These are phyloP conservation scores for Furcifer pardalis DNA, from an alignment of 2,797 vertebrate species.

Conservation along the genomic window DNA sequence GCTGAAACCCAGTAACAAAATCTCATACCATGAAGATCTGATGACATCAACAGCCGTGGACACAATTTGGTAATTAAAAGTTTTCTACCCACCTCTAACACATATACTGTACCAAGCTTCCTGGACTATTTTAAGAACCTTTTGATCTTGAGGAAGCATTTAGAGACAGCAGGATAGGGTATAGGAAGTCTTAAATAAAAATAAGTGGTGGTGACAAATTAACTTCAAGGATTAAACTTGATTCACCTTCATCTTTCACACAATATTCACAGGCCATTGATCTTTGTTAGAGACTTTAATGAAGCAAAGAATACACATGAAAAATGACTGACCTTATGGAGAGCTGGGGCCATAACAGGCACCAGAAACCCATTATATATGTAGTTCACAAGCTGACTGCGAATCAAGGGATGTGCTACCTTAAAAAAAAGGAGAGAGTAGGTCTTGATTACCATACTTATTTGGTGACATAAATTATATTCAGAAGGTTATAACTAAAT, in stretches of 20 bases:
- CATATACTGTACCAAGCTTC: no score
- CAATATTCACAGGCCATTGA: neutral
- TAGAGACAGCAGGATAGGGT: no score
- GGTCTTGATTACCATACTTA: neutral
- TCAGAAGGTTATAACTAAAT: neutral
- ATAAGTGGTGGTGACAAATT: neutral
- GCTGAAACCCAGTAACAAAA: no score
- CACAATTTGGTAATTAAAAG: no score
- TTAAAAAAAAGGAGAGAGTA: conserved; percentile 57
- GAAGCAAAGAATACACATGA: neutral
- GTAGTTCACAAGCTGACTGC: conserved; percentile 92
- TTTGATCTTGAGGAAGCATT: no score
- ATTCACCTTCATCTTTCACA: neutral
- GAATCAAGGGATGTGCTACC: conserved; percentile 93
- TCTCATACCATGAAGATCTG: no score
- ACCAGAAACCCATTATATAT: conserved; percentile 98
- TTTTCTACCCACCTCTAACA: no score
- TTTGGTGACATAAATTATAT: conserved; percentile 24
- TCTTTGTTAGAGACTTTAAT: neutral
- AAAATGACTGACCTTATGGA: conserved; percentile 90
- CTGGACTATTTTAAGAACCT: no score
- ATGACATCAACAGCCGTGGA: no score
- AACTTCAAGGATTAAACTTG: neutral
- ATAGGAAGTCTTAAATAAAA: no score
- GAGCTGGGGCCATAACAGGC: conserved; percentile 94